Base-by-base conservation (phyloP, 2,888 invertebrate species). In the Trichogramma evanescens region DNA sequence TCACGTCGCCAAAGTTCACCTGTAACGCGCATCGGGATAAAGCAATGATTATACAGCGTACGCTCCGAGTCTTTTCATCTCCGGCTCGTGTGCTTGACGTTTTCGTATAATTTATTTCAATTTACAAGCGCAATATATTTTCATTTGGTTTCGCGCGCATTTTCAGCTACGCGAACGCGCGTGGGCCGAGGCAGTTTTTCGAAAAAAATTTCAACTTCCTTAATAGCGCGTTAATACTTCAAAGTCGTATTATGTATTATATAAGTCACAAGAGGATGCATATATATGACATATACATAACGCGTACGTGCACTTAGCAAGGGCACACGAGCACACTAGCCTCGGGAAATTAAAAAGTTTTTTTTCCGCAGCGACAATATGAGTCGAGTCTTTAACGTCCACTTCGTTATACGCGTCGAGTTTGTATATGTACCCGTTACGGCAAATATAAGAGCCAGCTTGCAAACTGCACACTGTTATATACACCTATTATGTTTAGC, bases 1-100 rank as follows among this genome's bases (percentile, higher is more conserved):
- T 83, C 62, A 94, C 88, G 74, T 93, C 92, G 13, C 93, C 95
- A 75, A 95, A 95, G 80, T 93, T 93, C 48, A 91, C 89, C 91
- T 92, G 81, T 1, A 63, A 59, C 8, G 46, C 8, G 46, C 8
- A 41, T 51, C 38, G 6, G n/a, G 7, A 39, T 40, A 54, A 41
- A 3, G 4, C 4, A 49, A 42, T n/a, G 46, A 50, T 40, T 26
- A 38, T 39, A 41, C 41, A 10, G 43, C n/a, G 8, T 10, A 13
- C 13, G 52, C 10, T 1, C 26, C 26, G 26, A 26, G 26, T 26
- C 26, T 26, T 45, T 45, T 45, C n/a, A 45, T 45, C n/a, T 45
- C 8, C n/a, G 45, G n/a, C n/a, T 45, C 45, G 8, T 3, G 45
- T 45, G n/a, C 9, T 45, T 45, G 8, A 45, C n/a, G 45, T 45